These are phyloP conservation scores for Ctenopoma multispine DNA, from an alignment of 2,797 vertebrate species.

Conservation along the genomic window DNA sequence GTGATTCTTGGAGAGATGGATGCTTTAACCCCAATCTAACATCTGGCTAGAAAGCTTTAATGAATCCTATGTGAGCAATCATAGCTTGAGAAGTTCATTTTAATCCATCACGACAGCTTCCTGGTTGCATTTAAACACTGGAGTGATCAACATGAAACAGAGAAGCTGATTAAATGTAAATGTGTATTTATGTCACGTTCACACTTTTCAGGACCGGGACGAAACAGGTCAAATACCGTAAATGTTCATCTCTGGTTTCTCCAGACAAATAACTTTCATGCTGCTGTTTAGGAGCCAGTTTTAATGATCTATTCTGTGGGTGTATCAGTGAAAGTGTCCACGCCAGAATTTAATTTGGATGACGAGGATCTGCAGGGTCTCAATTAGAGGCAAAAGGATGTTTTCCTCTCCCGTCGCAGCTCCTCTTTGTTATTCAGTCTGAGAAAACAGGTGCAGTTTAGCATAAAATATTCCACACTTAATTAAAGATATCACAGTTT, in stretches of 20 bases:
- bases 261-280: neutral
- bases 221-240: neutral
- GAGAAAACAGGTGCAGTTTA: constrained; percentile 26
- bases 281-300: neutral
- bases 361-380: constrained; percentile 15
- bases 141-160: neutral
- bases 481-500: constrained; percentile 32
- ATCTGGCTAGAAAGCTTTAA: neutral
- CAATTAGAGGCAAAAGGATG: constrained; percentile 26
- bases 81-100: constrained; percentile 4
- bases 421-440: constrained; percentile 11
- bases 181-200: neutral
- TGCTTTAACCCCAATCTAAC: neutral
- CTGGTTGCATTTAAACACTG: neutral
- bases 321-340: neutral
- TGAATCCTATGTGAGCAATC: constrained; percentile 16
- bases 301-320: neutral
- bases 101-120: neutral
- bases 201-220: neutral
- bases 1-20: neutral
- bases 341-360: constrained; percentile 1
- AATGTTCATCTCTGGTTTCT: neutral
- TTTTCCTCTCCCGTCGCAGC: neutral
- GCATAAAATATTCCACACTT: constrained; percentile 34
- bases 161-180: neutral